Evolutionary conservation across 2,888 invertebrate genomes (phyloP), one percentile per base, ranked within the genome.

Genomic region (Meiosimyza platycephala): DNA sequence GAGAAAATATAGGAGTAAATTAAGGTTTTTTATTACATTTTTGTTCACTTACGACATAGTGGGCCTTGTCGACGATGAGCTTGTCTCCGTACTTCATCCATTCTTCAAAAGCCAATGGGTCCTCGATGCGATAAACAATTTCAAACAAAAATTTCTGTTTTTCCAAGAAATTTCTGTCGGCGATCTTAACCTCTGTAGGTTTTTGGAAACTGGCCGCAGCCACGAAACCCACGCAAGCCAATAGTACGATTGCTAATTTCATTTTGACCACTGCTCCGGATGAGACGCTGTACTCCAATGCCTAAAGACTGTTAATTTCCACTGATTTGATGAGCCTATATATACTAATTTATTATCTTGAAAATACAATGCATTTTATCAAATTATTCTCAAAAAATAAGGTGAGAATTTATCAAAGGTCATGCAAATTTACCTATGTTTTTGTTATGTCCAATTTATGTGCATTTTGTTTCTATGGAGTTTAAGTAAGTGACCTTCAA

Each of bases 71-170:
- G 75, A 88, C 87, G 72, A 87, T 81, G 87, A 90, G 91, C 16
- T 89, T 86, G 54, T 89, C 88, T 64, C 90, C 89, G 62, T 71
- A 6, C 62, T 84, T 83, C 72, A 84, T 82, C 60, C 73, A 81
- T 65, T 85, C 81, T 66, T 83, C 83, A 76, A 84, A 83, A 78
- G 80, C 79, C 63, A 82, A 71, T 0, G 81, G 81, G 15, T 80
- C 80, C 51, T 78, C 78, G 33, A 80, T 50, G 18, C 79, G 78
- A 70, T 80, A 78, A 16, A 81, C 75, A 47, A 84, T 79, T 75
- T 85, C 83, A 5, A 81, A 78, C 11, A 84, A 67, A 72, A 84
- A 83, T 75, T 80, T 83, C 63, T 84, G 84, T 48, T 79, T 83
- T 51, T 63, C 74, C 72, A 84, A 73, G 71, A 79, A 82, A 0